A percentile compares a stretch with the other conserved stretches of the same genome.
Evolutionary conservation across 2,888 invertebrate genomes (phyloP).

Genomic region (Parascotia fuliginaria): DNA sequence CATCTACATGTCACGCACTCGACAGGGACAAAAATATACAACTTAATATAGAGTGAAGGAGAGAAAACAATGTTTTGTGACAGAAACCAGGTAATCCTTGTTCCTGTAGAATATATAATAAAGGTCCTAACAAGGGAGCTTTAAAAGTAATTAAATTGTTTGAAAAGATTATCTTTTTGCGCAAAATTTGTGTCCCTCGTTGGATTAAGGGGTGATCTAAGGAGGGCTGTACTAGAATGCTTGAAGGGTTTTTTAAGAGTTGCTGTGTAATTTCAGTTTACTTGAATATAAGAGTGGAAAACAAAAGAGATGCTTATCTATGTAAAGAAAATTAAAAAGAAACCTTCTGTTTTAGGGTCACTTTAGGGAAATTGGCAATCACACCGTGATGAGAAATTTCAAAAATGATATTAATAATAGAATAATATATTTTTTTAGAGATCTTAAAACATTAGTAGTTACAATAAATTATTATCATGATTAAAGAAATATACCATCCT

Average conservation of each 20-base stretch:
- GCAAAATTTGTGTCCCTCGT: slow-evolving; percentile 22
- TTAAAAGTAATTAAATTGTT: slow-evolving; percentile 45
- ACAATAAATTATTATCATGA: too few species aligned
- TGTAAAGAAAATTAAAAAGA: background rate
- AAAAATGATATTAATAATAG: too few species aligned
- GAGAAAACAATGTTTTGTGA: slow-evolving; percentile 26
- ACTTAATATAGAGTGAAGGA: slow-evolving; percentile 8
- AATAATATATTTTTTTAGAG: too few species aligned
- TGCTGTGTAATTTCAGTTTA: background rate
- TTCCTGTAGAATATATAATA: slow-evolving; percentile 53
- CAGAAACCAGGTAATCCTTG: slow-evolving; percentile 47
- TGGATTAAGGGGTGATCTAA: slow-evolving; percentile 25
- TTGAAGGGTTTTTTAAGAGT: background rate
- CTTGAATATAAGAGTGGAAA: background rate
- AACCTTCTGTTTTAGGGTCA: background rate
- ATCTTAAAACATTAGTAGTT: too few species aligned
- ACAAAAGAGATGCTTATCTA: background rate
- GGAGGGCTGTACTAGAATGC: background rate
- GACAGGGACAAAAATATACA: slow-evolving; percentile 24
- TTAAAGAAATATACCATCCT: too few species aligned
- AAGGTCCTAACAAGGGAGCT: slow-evolving; percentile 42
- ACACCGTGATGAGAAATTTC: too few species aligned
- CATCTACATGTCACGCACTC: slow-evolving; percentile 14
- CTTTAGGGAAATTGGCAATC: too few species aligned
- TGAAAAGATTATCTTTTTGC: slow-evolving; percentile 33